Evolutionary conservation across 2,797 vertebrate genomes (phyloP), one percentile per base, ranked within the genome.

Genomic region (Sebastes variabilis): DNA sequence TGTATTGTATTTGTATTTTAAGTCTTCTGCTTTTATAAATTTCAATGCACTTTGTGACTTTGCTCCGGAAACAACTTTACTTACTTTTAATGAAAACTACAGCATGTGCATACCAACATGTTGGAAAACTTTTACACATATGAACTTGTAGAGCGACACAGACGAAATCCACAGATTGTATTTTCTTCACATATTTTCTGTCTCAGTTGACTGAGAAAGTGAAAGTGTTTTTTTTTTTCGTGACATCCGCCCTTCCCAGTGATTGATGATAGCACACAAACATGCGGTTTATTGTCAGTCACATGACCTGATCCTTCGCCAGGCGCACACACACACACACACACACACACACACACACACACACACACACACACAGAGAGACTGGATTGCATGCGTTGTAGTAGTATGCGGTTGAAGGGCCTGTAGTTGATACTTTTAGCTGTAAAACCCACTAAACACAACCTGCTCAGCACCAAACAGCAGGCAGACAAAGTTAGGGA

Each of bases 141-240:
- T 16, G 0, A 56, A 20, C 59, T 25, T 16, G 29, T 16, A 11
- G 14, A 22, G 20, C n/a, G 1, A 49, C 6, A 30, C 5, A 30
- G 20, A 54, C 2, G 5, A 74, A 70, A 80, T 42, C 22, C 13
- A 54, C 18, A 7, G 49, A 11, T 22, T 14, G 4, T 6, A 42
- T 34, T 32, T 2, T 34, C 24, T 64, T 54, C 18, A 9, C n/a
- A 10, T 11, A 7, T 11, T 25, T 4, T 32, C 8, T 18, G 3
- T 62, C 49, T 36, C 6, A 32, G 52, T 36, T 46, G 65, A 58
- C 9, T 29, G 18, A 78, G 75, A 92, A 90, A 92, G 83, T 80
- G 86, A 92, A 89, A 90, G 79, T 0, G 0, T 73, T 79, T 4
- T 1, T 79, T 4, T 1, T 49, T 49, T 5, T 73, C 16, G 1